Evolutionary conservation across 1,140 invertebrate species (phyloP).

Genomic region (Theocolax elegans): DNA sequence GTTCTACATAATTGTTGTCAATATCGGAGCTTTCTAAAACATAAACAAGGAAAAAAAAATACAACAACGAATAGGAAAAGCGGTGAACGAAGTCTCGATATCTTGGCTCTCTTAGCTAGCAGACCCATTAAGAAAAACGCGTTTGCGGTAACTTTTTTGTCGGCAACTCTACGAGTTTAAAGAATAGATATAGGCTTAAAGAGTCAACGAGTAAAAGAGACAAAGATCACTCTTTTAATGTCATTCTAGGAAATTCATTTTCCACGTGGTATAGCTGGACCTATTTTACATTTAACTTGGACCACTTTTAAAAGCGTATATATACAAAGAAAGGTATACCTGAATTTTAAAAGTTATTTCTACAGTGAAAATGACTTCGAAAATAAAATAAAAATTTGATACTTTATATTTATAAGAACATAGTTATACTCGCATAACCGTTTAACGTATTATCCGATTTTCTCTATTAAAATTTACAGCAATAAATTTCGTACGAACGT

Average conservation of each 20-base stretch:
- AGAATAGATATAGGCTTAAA: not conserved
- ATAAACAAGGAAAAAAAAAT: slow-evolving; percentile 9
- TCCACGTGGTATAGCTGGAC: not conserved
- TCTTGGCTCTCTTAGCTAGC: not conserved
- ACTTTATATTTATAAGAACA: too few species aligned
- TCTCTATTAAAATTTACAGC: too few species aligned
- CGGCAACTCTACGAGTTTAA: slow-evolving; percentile 1
- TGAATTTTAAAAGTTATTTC: too few species aligned
- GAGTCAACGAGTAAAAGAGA: not conserved
- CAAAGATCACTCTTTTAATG: not conserved
- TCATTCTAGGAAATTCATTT: not conserved
- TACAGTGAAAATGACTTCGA: too few species aligned
- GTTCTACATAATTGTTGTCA: not conserved
- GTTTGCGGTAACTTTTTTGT: slow-evolving; percentile 4
- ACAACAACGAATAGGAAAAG: not conserved
- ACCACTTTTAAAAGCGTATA: too few species aligned
- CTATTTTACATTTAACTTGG: not conserved
- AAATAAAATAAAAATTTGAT: too few species aligned
- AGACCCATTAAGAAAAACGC: slow-evolving; percentile 2
- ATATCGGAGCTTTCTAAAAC: slow-evolving; percentile 24
- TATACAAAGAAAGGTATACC: too few species aligned
- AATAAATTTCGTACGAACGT: too few species aligned
- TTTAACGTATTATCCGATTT: too few species aligned
- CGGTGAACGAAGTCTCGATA: not conserved
- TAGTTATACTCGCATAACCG: too few species aligned